phyloP scores from a whole-genome alignment of 2,113 vertebrate genomes.

The Varanus komodoensis region DNA sequence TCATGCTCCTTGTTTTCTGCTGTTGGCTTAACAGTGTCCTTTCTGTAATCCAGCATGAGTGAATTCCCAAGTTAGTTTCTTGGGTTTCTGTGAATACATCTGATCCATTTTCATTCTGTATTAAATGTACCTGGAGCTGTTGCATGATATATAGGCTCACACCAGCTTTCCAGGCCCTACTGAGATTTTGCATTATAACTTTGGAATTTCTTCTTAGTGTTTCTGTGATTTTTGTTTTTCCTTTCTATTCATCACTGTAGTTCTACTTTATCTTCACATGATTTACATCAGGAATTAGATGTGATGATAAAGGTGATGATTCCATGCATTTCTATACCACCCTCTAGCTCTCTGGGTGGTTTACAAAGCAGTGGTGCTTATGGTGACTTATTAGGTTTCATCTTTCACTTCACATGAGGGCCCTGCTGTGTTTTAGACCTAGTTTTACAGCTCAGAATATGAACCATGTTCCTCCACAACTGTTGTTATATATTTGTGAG shows the following conservation, averaged over 20 bases:
- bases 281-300: background rate
- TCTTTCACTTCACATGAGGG: background rate
- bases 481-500: background rate
- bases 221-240: background rate
- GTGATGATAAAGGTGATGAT: background rate
- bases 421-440: background rate
- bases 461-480: background rate
- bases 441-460: background rate
- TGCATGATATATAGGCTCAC: no score
- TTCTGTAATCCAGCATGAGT: background rate
- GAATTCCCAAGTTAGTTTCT: background rate
- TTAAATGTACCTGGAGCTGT: no score
- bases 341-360: background rate
- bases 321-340: no score
- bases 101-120: background rate
- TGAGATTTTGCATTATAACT: no score
- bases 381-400: no score
- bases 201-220: background rate
- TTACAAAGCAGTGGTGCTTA: background rate
- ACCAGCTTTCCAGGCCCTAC: no score
- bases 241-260: background rate
- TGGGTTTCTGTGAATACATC: background rate
- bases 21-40: background rate
- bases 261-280: background rate
- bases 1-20: background rate